phyloP scores from a whole-genome alignment of 2,888 invertebrate species.

The Celastrina argiolus region DNA sequence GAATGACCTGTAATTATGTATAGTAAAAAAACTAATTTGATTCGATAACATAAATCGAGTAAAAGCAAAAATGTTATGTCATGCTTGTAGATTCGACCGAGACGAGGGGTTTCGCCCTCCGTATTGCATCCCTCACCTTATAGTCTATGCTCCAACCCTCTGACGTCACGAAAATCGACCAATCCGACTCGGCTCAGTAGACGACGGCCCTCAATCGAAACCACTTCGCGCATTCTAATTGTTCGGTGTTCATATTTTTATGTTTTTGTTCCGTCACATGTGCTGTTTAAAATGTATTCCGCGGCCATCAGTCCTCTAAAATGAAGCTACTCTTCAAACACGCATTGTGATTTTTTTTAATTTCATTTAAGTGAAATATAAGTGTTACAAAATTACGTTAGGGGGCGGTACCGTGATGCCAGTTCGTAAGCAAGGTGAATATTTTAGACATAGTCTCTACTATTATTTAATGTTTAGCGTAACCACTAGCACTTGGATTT shows the following conservation, averaged over 20 bases:
- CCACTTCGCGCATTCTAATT: constrained; percentile 56
- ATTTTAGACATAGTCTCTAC: constrained; percentile 33
- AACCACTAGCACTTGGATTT: constrained; percentile 27
- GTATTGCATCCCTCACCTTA: constrained; percentile 42
- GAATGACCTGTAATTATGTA: no score
- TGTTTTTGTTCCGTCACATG: constrained; percentile 69
- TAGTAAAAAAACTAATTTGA: not conserved
- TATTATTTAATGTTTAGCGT: constrained; percentile 27
- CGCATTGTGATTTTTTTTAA: constrained; percentile 53
- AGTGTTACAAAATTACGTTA: constrained; percentile 65
- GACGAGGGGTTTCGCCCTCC: constrained; percentile 15
- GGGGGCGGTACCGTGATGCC: constrained; percentile 81
- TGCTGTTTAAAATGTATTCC: constrained; percentile 53
- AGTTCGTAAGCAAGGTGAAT: constrained; percentile 86
- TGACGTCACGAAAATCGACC: constrained; percentile 82
- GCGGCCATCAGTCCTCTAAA: constrained; percentile 62
- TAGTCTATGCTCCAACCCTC: constrained; percentile 76
- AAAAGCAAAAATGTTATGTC: not conserved
- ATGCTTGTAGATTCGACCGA: not conserved
- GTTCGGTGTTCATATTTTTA: constrained; percentile 53
- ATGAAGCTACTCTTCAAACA: constrained; percentile 50
- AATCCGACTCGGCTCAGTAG: constrained; percentile 76
- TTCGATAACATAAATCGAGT: not conserved
- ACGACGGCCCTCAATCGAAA: constrained; percentile 64
- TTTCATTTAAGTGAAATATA: constrained; percentile 55